Conservation (phyloP, 2,797 vertebrate species). For the Hephaestus fuliginosus region DNA sequence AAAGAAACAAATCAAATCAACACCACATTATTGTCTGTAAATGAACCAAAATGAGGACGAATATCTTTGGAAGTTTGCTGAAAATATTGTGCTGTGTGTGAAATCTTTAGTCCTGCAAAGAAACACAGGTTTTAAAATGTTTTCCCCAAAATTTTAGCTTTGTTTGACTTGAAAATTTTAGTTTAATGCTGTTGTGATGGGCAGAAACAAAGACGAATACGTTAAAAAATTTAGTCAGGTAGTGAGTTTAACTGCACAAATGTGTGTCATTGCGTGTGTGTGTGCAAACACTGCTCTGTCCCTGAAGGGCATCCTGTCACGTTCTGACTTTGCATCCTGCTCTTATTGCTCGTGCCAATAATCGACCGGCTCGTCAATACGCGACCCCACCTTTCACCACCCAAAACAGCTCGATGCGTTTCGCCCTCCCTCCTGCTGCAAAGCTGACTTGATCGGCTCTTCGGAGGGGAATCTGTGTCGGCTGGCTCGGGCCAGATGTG, state of each 20-base stretch:
- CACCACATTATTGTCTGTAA: not conserved
- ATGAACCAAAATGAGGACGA: not conserved
- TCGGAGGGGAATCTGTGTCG: not conserved
- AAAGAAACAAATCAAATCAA: not conserved
- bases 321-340: constrained; percentile 6
- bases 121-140: not conserved
- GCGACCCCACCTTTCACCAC: not conserved
- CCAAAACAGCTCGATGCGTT: constrained; percentile 27
- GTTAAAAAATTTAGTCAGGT: not conserved
- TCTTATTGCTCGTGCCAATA: not conserved
- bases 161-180: not conserved
- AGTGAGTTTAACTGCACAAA: not conserved
- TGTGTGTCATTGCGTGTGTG: not conserved
- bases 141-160: not conserved
- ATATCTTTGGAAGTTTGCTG: not conserved
- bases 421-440: not conserved
- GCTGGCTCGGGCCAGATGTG: not conserved
- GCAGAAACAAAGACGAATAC: not conserved
- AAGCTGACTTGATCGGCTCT: not conserved
- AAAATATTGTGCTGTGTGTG: not conserved
- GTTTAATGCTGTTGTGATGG: not conserved
- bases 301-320: not conserved
- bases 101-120: too few species aligned
- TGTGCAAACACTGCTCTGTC: not conserved
- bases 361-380: constrained; percentile 26